Percentiles rank a stretch among this genome's conserved stretches.
phyloP scores from a whole-genome alignment of 2,888 invertebrate genomes.

The Horisme vitalbata region DNA sequence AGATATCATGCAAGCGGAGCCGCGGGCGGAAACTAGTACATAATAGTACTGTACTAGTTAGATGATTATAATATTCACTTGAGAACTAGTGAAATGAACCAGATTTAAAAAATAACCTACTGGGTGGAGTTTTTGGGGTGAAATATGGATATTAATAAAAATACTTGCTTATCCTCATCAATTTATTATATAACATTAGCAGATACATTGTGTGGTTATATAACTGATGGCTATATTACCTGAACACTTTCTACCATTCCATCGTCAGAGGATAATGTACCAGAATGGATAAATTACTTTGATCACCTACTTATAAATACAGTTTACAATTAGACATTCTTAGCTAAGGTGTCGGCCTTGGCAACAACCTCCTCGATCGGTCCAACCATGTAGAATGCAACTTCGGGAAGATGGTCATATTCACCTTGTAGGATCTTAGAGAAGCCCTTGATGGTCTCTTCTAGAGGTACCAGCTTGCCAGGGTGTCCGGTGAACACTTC shows the following conservation, averaged over 20 bases:
- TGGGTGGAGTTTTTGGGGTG: too few relatives aligned
- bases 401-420: slow-evolving; percentile 94
- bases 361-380: slow-evolving; percentile 93
- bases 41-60: too few relatives aligned
- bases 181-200: slow-evolving; percentile 28
- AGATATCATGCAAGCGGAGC: too few relatives aligned
- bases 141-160: slow-evolving; percentile 46
- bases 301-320: slow-evolving; percentile 35
- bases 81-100: too few relatives aligned
- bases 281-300: slow-evolving; percentile 30
- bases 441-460: slow-evolving; percentile 95
- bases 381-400: slow-evolving; percentile 98
- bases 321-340: slow-evolving; percentile 78
- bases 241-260: slow-evolving; percentile 27
- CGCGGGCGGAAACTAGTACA: too few relatives aligned
- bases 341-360: slow-evolving; percentile 91
- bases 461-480: slow-evolving; percentile 94
- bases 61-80: too few relatives aligned
- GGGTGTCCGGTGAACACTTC: slow-evolving; percentile 97
- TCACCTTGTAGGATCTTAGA: slow-evolving; percentile 92
- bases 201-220: slow-evolving; percentile 49
- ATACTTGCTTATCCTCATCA: slow-evolving; percentile 9
- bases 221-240: slow-evolving; percentile 25
- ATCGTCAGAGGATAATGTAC: slow-evolving; percentile 18
- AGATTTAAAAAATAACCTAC: too few relatives aligned